Percentiles rank a stretch among this genome's conserved stretches.
Evolutionary conservation across 2,113 vertebrate species (phyloP).

Genomic region (Petrocephalus zakoni): DNA sequence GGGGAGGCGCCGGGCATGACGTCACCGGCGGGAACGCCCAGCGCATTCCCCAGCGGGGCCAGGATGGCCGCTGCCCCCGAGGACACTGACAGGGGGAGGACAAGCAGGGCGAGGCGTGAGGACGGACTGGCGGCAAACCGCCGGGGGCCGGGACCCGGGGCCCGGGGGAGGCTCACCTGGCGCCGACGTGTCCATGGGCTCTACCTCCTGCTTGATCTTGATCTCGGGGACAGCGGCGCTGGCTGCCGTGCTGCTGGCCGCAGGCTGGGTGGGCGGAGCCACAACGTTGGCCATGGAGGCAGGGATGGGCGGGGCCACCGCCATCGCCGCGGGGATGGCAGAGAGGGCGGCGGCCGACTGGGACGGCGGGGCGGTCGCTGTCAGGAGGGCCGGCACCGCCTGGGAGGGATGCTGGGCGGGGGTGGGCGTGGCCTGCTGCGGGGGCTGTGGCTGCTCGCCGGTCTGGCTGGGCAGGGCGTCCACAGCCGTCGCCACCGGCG

Average conservation of each 20-base stretch:
- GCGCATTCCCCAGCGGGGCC: slow-evolving; percentile 57
- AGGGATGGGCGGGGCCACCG: slow-evolving; percentile 46
- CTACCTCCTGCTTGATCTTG: slow-evolving; percentile 74
- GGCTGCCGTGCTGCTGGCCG: slow-evolving; percentile 57
- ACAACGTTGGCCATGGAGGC: slow-evolving; percentile 54
- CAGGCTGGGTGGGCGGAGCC: slow-evolving; percentile 56
- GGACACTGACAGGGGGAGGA: slow-evolving; percentile 53
- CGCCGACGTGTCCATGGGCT: slow-evolving; percentile 61
- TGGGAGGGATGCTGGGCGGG: slow-evolving; percentile 78
- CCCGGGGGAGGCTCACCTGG: slow-evolving; percentile 21
- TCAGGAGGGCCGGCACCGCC: slow-evolving; percentile 76
- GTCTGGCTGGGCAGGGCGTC: slow-evolving; percentile 76
- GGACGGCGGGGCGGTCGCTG: slow-evolving; percentile 74
- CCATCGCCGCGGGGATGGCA: slow-evolving; percentile 57
- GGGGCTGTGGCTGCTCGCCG: slow-evolving; percentile 57
- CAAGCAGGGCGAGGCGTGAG: not conserved
- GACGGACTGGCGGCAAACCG: no score
- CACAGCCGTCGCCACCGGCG: slow-evolving; percentile 79
- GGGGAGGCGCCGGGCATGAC: slow-evolving; percentile 89
- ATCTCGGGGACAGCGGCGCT: slow-evolving; percentile 65
- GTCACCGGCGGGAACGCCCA: slow-evolving; percentile 70
- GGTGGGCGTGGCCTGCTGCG: slow-evolving; percentile 61
- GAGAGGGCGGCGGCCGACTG: slow-evolving; percentile 76
- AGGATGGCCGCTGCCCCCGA: slow-evolving; percentile 50
- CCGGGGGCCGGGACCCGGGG: no score